Evolutionary conservation across 1,140 invertebrate genomes (phyloP), one percentile per base, ranked within the genome.

Genomic region (Heterodera carotae): DNA sequence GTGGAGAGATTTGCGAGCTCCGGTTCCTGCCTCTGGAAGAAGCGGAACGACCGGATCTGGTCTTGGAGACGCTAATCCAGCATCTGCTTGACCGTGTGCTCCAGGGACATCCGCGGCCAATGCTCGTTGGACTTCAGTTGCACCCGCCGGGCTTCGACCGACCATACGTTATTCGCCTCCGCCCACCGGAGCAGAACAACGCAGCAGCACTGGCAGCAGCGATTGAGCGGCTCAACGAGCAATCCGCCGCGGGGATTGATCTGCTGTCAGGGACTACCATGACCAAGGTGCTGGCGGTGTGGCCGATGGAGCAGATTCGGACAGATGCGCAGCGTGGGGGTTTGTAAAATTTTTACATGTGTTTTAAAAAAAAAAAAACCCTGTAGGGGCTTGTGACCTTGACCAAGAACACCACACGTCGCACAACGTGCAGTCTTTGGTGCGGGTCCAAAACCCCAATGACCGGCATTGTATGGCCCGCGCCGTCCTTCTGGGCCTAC

Each of bases 181-280:
- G 67, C 4, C 67, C 68, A 36, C 29, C 33, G 27, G 68, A 27
- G 27, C 68, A 69, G 15, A 69, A 69, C 27, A 69, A 69, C 53
- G 39, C 68, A 8, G 68, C 68, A 8, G 31, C 68, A 18, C 10
- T 69, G 31, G 68, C 68, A 3, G 68, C 68, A 27, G 68, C 68
- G 36, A 69, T 69, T 36, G 33, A 69, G 31, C 29, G 68, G 2
- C 12, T 69, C 7, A 69, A 69, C 29, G 68, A 69, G 12, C n/a
- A 48, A 15, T 69, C 68, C 0, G 39, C 39, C 0, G 68, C 68
- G 2, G 68, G 68, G 6, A 69, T 69, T 69, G 68, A 69, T 29
- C 53, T 69, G 33, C 33, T 69, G 2, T 6, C 68, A 7, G 68
- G 31, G n/a, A 69, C 68, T 0, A 69, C 68, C 0, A 12, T 36